Base-by-base conservation (phyloP, 1,140 invertebrate species). In the Drosophila kurseongensis region DNA sequence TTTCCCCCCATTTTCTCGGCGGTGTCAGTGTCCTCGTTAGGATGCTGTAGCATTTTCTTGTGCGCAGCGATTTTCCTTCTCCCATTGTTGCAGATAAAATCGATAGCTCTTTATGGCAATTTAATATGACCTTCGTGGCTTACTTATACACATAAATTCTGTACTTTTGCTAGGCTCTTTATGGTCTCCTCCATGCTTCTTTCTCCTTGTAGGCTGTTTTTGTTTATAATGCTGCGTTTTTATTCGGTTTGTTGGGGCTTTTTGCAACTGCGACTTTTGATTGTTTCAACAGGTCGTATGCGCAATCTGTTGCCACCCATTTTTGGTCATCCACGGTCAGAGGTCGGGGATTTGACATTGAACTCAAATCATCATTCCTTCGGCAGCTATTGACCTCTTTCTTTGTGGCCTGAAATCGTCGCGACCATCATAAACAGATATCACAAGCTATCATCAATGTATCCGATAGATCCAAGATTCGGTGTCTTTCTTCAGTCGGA, bases 121-220 rank as follows among this genome's bases (percentile, higher is more conserved):
- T 91, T 91, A 91, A 91, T 91, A 90, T 91, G 90, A 91, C 90
- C 90, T 91, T 91, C 90, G 88, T 90, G 83, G 90, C 90, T 82
- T 78, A 91, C 81, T 85, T 89, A 76, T 75, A 52, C 60, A 74
- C 51, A 80, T 69, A 80, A 52, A 68, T 76, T 80, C 60, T 58
- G 52, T 75, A 78, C 71, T 69, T 69, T 52, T 56, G 54, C 65
- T 76, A 62, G 60, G 56, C 58, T 78, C 73, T 91, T 81, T 77
- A 57, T 75, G 63, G 67, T 55, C 56, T 27, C 47, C 65, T 1
- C 29, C 59, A 40, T 42, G 40, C 18, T 10, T 40, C 41, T 14
- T 67, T 12, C 6, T 55, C 56, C 45, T 72, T 48, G 82, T 88
- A 88, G 82, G 82, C 79, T 77, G 60, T 72, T 82, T 85, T 85